Evolutionary conservation across 2,888 invertebrate genomes (phyloP), one percentile per base, ranked within the genome.

Genomic region (Drosophila cracens): DNA sequence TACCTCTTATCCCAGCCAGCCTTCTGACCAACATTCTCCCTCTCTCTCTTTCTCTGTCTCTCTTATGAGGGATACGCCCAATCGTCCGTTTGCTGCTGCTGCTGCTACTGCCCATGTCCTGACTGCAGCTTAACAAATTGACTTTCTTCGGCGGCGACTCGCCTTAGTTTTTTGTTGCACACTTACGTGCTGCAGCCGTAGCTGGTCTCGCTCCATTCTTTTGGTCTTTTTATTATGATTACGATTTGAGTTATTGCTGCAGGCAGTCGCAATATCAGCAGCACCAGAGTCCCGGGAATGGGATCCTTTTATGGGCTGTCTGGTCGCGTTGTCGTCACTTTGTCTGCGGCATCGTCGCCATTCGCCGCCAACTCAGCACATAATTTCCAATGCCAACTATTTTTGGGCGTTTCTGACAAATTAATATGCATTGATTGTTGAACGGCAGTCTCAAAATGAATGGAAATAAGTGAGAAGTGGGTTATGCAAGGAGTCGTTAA

Each of bases 181-280:
- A 81, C 81, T 81, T 84, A 74, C 76, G 79, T 79, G 79, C 65
- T 40, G 51, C n/a, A 48, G 76, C 49, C 60, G 51, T 58, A 43
- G 57, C 70, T 49, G 49, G 65, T 60, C 63, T 65, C 59, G 63
- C 38, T 70, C 48, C 78, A 48, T 67, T 75, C 76, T 63, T 69
- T 52, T 60, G 40, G 66, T 75, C 74, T 67, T 83, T 83, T 88
- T 88, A 77, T 88, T 86, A 82, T 86, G 86, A 86, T 86, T 86
- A 86, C 88, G 81, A 84, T 81, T 88, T 86, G 88, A 87, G 81
- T 87, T 88, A 87, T 87, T 82, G 87, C 88, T 86, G 86, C 86
- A 79, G 86, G 81, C 86, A 83, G 79, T 67, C 83, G 81, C 79
- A 81, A 73, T 65, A 70, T 80, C 77, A 68, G 70, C 36, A 40